Base-by-base conservation (phyloP, 1,140 invertebrate genomes). In the Microvelia longipes region DNA sequence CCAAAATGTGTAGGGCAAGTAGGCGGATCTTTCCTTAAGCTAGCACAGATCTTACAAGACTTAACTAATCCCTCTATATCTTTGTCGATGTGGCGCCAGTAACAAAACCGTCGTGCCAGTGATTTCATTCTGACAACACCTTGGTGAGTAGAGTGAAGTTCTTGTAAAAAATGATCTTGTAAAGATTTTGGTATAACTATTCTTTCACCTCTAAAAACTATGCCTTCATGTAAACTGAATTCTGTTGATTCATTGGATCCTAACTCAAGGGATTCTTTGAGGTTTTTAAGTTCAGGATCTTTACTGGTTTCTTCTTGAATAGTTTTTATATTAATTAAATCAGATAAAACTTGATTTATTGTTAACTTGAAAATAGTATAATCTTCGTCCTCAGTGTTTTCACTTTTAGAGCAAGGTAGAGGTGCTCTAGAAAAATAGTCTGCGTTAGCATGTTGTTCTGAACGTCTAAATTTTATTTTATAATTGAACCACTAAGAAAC, bases 51-150 rank as follows among this genome's bases (percentile, higher is more conserved):
- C 65, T 64, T 13, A 70, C 76, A 78, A 26, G 63, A 65, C 70
- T 64, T 69, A 14, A 74, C 75, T 5, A 74, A 50, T 15, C 73
- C 28, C 71, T 79, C 75, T 29, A 78, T 77, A 28, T 76, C 73
- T 60, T 64, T 68, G 66, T 78, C 75, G n/a, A 78, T 74, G 11
- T 66, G 64, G 62, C 67, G 61, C 77, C 76, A 77, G 29, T 69
- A 75, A 25, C 71, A 68, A 69, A 73, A 77, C n/a, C n/a, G n/a
- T 19, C 69, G 68, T 13, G 73, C 75, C 1, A 76, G 35, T 19
- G 73, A 69, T 74, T 76, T 77, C 74, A 78, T 77, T 72, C 76
- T 77, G 19, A 67, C 69, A 24, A 75, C 72, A n/a, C 77, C 76
- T 1, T 72, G 13, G 68, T 77, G 76, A 19, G 72, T 76, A 29